Base-by-base conservation (phyloP, 1,140 invertebrate genomes). In the Charaxes varanes region DNA sequence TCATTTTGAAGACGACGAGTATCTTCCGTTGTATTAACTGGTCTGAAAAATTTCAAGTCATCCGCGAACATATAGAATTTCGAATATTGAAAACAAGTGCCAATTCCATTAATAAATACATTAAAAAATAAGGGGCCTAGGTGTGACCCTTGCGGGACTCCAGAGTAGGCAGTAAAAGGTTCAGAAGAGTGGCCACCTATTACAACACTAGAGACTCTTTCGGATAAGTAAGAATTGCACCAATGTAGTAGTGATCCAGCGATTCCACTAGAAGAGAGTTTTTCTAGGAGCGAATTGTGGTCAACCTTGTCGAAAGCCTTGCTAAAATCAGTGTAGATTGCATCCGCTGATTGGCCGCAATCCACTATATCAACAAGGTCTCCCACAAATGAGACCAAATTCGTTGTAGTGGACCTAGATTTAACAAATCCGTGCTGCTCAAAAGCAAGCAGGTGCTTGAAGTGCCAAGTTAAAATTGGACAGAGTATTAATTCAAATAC, bases 381-480 rank as follows among this genome's bases (percentile, higher is more conserved):
- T 13, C 27, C 40, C 16, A 32, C 40, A 16, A 32, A 42, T 11
- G 31, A 42, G 15, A 24, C 27, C 15, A 31, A 16, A 41, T 42
- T 42, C 7, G 17, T 34, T 3, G 3, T n/a, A 6, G 32, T 21
- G n/a, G 32, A 34, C 6, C 32, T 16, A 5, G 32, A 16, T n/a
- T 22, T 22, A n/a, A 34, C n/a, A 6, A 34, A 34, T 13, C 32
- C 32, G 7, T 34, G 32, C 8, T 34, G 32, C 13, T 34, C 32
- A 14, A 18, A 16, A 12, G 18, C 19, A 34, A 34, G 10, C 19
- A 19, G 1, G 15, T 22, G 17, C 6, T 34, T 34, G 11, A 34
- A 22, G 7, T 34, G 18, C 3, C 6, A 22, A 21, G 32, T 21
- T 3, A 34, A n/a, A n/a, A 22, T 10, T 23, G 33, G 33, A 36